Conservation (phyloP, 2,888 invertebrate species). For the Agriopis marginaria region DNA sequence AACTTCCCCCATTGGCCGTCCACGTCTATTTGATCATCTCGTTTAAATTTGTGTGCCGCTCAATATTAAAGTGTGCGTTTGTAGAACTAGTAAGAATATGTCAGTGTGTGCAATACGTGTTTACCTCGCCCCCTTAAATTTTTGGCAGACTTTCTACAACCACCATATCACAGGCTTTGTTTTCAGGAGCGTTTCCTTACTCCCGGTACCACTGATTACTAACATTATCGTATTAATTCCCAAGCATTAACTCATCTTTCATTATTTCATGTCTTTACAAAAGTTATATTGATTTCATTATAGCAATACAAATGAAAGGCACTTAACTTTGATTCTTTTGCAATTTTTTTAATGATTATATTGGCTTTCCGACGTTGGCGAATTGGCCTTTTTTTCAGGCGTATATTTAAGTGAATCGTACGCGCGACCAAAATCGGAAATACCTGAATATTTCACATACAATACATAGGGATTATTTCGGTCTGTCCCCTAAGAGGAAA, state of each 20-base stretch:
- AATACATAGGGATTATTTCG: not conserved
- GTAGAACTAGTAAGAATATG: too few relatives aligned
- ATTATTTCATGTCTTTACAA: constrained; percentile 18
- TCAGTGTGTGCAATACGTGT: too few relatives aligned
- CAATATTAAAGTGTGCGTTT: too few relatives aligned
- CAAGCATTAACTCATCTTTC: not conserved
- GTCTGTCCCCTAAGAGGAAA: too few relatives aligned
- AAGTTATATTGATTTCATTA: constrained; percentile 8
- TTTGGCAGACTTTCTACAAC: too few relatives aligned
- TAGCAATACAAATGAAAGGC: constrained; percentile 56
- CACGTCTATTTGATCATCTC: too few relatives aligned
- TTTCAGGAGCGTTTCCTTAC: too few relatives aligned
- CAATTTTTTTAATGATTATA: constrained; percentile 13
- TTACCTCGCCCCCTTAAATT: too few relatives aligned
- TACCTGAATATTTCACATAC: not conserved
- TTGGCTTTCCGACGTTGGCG: not conserved
- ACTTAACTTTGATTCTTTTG: constrained; percentile 44
- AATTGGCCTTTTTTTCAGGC: not conserved
- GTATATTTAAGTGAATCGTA: not conserved
- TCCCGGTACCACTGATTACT: not conserved
- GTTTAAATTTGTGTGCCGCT: too few relatives aligned
- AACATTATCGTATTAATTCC: constrained; percentile 13
- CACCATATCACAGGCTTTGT: not conserved
- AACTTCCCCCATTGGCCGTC: too few relatives aligned
- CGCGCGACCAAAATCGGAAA: not conserved